Percentiles rank a stretch among this genome's conserved stretches.
Conservation (phyloP, 2,113 vertebrate genomes). For the Empidonax alnorum region DNA sequence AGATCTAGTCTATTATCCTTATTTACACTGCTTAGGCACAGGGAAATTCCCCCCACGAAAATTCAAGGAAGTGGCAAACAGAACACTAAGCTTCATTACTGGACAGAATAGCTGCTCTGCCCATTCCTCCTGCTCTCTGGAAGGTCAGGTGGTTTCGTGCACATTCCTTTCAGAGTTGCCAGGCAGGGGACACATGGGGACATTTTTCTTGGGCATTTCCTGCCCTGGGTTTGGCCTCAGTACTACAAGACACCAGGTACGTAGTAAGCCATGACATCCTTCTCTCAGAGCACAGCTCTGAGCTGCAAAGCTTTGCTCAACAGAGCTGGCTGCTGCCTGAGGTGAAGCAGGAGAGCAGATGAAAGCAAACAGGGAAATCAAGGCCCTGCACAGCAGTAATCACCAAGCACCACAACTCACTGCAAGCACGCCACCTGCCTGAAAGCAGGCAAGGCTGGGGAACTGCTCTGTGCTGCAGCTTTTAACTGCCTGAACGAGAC, state of each 20-base stretch:
- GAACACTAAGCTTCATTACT: fast-evolving
- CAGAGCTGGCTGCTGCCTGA: background rate
- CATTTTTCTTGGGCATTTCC: background rate
- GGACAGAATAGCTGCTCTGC: background rate
- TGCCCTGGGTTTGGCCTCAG: background rate
- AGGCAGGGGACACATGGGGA: background rate
- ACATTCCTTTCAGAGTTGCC: background rate
- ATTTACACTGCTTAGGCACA: background rate
- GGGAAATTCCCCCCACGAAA: background rate
- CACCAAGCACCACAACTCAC: background rate
- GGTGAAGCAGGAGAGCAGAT: background rate
- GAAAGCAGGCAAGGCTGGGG: background rate
- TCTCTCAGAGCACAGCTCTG: background rate
- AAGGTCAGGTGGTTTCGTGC: background rate
- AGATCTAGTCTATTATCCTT: background rate
- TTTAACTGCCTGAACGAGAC: background rate
- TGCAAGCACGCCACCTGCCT: slow-evolving; percentile 45
- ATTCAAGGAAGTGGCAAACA: background rate
- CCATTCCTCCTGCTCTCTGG: background rate
- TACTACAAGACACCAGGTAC: background rate
- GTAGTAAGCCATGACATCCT: background rate
- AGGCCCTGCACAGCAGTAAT: background rate
- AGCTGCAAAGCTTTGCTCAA: background rate
- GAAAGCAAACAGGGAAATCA: background rate
- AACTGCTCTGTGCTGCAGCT: background rate